Evolutionary conservation across 2,113 vertebrate genomes (phyloP).

Genomic region (Boleophthalmus pectinirostris): DNA sequence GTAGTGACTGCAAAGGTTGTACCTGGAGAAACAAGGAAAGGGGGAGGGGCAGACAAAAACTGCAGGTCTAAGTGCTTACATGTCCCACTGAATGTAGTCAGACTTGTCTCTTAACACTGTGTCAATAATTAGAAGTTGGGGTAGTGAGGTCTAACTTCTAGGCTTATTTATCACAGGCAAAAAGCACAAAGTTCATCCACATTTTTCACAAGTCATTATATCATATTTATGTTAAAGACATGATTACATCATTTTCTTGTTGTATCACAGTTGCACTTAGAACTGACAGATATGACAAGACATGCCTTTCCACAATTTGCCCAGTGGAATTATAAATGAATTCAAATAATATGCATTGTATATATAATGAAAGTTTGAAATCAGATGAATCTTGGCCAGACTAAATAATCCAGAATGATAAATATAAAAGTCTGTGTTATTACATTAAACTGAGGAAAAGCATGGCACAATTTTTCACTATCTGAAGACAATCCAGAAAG

Average conservation of each 20-base stretch:
- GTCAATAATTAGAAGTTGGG: neutral
- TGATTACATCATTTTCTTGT: neutral
- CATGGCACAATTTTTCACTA: neutral
- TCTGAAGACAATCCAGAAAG: neutral
- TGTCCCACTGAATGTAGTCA: neutral
- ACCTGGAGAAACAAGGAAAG: conserved; percentile 12
- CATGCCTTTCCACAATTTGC: neutral
- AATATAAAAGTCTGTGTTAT: neutral
- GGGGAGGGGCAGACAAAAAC: neutral
- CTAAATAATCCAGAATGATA: neutral
- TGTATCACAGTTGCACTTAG: conserved; percentile 5
- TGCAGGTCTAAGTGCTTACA: neutral
- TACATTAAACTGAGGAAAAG: neutral
- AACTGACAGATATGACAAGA: conserved; percentile 1
- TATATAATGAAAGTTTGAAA: neutral
- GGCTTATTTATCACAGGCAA: neutral
- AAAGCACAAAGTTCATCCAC: neutral
- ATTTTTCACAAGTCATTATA: neutral
- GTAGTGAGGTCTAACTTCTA: no score
- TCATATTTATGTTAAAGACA: neutral
- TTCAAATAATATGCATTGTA: no score
- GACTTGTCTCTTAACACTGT: neutral
- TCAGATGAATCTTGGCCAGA: neutral
- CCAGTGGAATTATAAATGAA: neutral
- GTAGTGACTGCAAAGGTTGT: conserved; percentile 12